These are phyloP conservation scores for Oreochromis tanganicae DNA, from an alignment of 2,113 vertebrate species.

Conservation along the genomic window DNA sequence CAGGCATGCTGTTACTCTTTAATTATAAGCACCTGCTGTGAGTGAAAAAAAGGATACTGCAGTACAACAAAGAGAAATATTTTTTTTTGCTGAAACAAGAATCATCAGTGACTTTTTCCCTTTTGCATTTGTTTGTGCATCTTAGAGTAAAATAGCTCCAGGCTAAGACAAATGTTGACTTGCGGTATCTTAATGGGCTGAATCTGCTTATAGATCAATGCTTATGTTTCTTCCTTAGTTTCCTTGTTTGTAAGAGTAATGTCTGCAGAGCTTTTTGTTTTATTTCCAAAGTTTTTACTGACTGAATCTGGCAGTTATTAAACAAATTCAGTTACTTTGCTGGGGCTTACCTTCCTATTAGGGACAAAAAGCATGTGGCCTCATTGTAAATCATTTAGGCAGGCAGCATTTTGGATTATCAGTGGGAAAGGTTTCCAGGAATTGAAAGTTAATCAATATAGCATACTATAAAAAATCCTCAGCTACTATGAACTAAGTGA, in stretches of 20 bases:
- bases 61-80: accelerated
- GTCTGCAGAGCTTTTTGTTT: background rate
- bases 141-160: background rate
- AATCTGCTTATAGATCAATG: background rate
- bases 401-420: background rate
- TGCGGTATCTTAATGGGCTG: background rate
- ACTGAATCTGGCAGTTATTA: background rate
- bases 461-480: background rate
- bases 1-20: background rate
- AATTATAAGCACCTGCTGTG: background rate
- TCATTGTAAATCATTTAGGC: background rate
- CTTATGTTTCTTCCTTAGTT: background rate
- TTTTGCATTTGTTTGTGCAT: background rate
- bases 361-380: background rate
- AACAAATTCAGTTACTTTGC: background rate
- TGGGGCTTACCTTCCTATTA: background rate
- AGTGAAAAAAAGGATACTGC: background rate
- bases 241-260: background rate
- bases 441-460: background rate
- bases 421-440: background rate
- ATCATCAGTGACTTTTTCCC: background rate
- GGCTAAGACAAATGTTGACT: background rate
- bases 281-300: background rate
- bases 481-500: background rate
- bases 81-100: background rate